Percentiles rank a stretch among this genome's conserved stretches.
phyloP scores from a whole-genome alignment of 2,888 invertebrate genomes.

The Bombyx huttoni region DNA sequence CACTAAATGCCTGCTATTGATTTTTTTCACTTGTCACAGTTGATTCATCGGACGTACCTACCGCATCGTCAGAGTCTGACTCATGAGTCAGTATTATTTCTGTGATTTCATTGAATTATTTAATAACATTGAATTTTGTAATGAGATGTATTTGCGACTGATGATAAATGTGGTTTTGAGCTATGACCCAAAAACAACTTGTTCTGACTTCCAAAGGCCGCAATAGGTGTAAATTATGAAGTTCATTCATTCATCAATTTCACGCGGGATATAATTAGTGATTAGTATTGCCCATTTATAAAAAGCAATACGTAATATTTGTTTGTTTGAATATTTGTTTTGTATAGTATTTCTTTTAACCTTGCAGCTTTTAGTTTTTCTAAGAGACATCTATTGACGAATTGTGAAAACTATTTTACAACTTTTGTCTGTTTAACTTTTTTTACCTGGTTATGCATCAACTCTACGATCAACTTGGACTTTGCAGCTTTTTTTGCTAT shows the following conservation, averaged over 20 bases:
- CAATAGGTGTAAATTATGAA: too few species aligned
- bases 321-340: too few species aligned
- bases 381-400: not conserved
- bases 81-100: conserved; percentile 53
- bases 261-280: too few species aligned
- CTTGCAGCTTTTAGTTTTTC: too few species aligned
- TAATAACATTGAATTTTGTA: conserved; percentile 12
- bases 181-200: not conserved
- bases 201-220: not conserved
- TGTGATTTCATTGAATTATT: conserved; percentile 14
- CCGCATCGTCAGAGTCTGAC: conserved; percentile 13
- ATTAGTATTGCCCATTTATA: too few species aligned
- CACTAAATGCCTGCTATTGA: conserved; percentile 39
- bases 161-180: not conserved
- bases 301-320: too few species aligned
- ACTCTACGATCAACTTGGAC: too few species aligned
- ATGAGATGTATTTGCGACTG: not conserved
- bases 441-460: too few species aligned
- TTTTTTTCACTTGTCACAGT: conserved; percentile 43
- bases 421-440: too few species aligned
- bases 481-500: too few species aligned
- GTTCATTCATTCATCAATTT: too few species aligned
- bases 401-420: not conserved
- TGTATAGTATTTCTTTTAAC: too few species aligned
- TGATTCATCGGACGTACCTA: conserved; percentile 35